These are phyloP conservation scores for Leptobrachium leishanense DNA, from an alignment of 2,113 vertebrate genomes.

Conservation along the genomic window DNA sequence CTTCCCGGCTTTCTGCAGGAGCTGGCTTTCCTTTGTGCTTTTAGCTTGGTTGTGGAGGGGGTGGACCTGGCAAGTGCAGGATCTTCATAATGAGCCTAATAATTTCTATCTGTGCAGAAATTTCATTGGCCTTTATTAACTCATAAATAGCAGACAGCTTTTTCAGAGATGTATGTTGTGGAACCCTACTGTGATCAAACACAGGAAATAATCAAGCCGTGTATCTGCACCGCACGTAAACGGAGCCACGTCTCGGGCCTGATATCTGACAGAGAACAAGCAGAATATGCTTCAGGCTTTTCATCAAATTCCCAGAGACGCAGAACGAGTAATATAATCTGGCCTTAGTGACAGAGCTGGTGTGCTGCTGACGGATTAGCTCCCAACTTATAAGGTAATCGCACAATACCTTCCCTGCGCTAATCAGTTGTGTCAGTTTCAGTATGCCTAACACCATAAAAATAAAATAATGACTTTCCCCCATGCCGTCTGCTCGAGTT, in stretches of 20 bases:
- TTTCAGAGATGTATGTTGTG: constrained; percentile 43
- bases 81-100: constrained; percentile 46
- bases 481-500: constrained; percentile 20
- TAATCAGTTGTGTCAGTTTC: constrained; percentile 48
- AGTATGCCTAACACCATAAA: constrained; percentile 42
- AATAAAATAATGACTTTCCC: constrained; percentile 48
- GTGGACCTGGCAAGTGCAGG: constrained; percentile 22
- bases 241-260: constrained; percentile 43
- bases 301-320: constrained; percentile 47
- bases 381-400: constrained; percentile 44
- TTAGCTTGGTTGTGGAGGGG: neutral
- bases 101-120: constrained; percentile 49
- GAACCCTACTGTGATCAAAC: constrained; percentile 41
- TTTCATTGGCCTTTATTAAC: constrained; percentile 50
- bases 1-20: neutral
- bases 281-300: constrained; percentile 46
- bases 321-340: constrained; percentile 48
- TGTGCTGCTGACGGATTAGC: constrained; percentile 45
- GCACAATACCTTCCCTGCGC: constrained; percentile 41
- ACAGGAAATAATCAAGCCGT: constrained; percentile 41
- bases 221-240: constrained; percentile 50
- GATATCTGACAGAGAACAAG: constrained; percentile 50
- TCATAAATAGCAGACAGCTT: constrained; percentile 49
- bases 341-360: constrained; percentile 48
- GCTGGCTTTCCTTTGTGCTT: constrained; percentile 36